A percentile compares a stretch with the other conserved stretches of the same genome.
Evolutionary conservation across 2,113 vertebrate species (phyloP).

Genomic region (Sapajus apella): DNA sequence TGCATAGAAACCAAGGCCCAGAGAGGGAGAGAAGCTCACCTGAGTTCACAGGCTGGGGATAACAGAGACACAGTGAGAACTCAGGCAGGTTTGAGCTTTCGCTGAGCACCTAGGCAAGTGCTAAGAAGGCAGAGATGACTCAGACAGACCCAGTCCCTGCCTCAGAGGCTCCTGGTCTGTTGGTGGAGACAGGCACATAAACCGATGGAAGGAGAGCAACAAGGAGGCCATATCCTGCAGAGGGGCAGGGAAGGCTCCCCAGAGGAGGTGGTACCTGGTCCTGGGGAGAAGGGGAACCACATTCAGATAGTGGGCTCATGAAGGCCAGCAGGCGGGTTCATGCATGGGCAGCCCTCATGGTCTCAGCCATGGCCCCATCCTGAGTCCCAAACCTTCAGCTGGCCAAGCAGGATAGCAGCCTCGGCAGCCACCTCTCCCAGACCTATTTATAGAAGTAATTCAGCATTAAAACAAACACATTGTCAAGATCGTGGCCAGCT

Average conservation of each 20-base stretch:
- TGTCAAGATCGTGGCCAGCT: slow-evolving; percentile 33
- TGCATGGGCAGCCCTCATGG: rapidly evolving
- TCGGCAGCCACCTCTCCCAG: not conserved
- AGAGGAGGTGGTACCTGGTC: not conserved
- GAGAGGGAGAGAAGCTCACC: not conserved
- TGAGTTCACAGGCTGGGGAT: not conserved
- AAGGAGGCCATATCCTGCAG: not conserved
- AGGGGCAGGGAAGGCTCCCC: not conserved
- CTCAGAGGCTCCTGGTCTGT: not conserved
- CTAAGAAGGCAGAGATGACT: not conserved
- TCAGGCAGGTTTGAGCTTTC: not conserved
- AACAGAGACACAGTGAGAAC: not conserved
- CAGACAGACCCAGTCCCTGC: too few species aligned
- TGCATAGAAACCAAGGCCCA: not conserved
- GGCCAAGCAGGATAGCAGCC: rapidly evolving
- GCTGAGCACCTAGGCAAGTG: not conserved
- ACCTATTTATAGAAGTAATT: not conserved
- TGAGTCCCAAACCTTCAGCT: too few species aligned
- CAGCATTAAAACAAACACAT: slow-evolving; percentile 2
- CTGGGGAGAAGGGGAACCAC: too few species aligned
- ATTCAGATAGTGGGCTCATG: rapidly evolving
- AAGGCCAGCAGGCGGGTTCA: not conserved
- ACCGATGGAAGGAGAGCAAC: rapidly evolving
- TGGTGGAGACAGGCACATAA: not conserved
- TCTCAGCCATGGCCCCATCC: not conserved